phyloP scores from a whole-genome alignment of 2,888 invertebrate genomes.

The Dicyrtoma fusca region DNA sequence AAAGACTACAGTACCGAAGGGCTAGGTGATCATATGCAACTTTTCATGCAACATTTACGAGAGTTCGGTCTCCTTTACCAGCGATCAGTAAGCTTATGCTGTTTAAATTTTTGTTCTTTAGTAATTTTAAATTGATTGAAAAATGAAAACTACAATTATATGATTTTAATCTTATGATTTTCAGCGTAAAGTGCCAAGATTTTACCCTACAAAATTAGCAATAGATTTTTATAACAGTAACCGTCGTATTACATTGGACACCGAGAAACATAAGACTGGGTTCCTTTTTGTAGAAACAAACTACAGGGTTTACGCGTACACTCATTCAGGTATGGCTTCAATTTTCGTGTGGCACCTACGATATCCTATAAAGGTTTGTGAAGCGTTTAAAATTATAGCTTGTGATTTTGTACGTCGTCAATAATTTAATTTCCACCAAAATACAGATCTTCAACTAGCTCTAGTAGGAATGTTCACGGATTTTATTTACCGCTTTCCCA shows the following conservation, averaged over 20 bases:
- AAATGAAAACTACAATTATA: not conserved
- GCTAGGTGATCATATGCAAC: slow-evolving; percentile 81
- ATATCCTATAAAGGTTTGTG: no score
- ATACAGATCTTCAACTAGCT: slow-evolving; percentile 54
- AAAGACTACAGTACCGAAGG: slow-evolving; percentile 96
- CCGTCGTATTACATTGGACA: slow-evolving; percentile 59
- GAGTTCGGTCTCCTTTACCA: slow-evolving; percentile 98
- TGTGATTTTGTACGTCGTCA: no score
- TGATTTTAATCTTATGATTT: slow-evolving; percentile 33
- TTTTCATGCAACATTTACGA: slow-evolving; percentile 90
- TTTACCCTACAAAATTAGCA: slow-evolving; percentile 92
- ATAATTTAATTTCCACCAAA: no score
- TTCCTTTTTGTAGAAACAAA: slow-evolving; percentile 97
- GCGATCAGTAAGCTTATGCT: slow-evolving; percentile 71
- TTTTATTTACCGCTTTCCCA: slow-evolving; percentile 78
- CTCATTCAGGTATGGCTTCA: slow-evolving; percentile 67
- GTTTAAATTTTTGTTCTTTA: not conserved
- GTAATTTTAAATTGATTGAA: not conserved
- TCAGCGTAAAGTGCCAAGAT: slow-evolving; percentile 84
- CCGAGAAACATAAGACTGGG: slow-evolving; percentile 62
- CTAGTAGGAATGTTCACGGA: slow-evolving; percentile 56
- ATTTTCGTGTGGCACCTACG: not conserved
- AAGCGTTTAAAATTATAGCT: no score
- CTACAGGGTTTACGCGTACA: slow-evolving; percentile 94
- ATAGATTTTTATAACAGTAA: slow-evolving; percentile 76